These are phyloP conservation scores for Diplodus puntazzo DNA, from an alignment of 2,797 vertebrate genomes.

Conservation along the genomic window DNA sequence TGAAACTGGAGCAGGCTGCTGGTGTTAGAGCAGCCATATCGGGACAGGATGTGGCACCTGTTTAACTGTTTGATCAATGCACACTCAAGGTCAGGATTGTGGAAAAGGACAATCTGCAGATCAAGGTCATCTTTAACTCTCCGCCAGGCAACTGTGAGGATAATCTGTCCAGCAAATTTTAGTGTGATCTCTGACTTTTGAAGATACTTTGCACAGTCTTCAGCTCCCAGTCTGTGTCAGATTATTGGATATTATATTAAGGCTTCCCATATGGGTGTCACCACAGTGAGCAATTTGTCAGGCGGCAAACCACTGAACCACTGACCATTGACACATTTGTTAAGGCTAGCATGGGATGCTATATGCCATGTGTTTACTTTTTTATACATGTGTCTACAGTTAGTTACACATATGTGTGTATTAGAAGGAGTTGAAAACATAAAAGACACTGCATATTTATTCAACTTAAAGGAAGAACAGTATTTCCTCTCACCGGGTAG, in stretches of 20 bases:
- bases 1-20: constrained; percentile 55
- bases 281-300: constrained; percentile 31
- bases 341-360: neutral
- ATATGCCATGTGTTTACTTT: neutral
- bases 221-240: neutral
- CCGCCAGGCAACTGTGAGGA: neutral
- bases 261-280: constrained; percentile 23
- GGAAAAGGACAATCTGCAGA: neutral
- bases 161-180: neutral
- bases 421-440: neutral
- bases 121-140: neutral
- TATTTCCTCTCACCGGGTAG: constrained; percentile 26
- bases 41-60: constrained; percentile 27
- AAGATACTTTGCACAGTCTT: neutral
- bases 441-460: neutral
- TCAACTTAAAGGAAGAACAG: neutral
- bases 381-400: neutral
- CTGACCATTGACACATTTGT: constrained; percentile 11
- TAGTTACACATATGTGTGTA: neutral
- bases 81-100: constrained; percentile 6
- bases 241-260: neutral
- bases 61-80: constrained; percentile 31
- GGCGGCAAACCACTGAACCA: constrained; percentile 30
- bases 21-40: constrained; percentile 18
- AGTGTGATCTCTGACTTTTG: neutral